Evolutionary conservation across 1,140 invertebrate species (phyloP).

Genomic region (Drosophila azteca): DNA sequence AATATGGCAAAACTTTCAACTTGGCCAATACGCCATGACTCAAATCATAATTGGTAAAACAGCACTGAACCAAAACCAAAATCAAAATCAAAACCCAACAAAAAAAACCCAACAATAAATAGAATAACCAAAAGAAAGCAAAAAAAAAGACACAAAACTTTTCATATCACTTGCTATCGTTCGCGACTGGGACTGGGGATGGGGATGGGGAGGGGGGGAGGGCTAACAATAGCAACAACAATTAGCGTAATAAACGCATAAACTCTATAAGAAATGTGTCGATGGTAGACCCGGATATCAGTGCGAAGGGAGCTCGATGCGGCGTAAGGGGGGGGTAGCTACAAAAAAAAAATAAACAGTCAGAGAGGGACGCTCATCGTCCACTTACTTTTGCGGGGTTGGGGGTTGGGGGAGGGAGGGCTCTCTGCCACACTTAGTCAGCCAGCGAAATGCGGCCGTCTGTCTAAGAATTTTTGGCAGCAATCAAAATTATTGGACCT

Average conservation of each 20-base stretch:
- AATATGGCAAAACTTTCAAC: too few relatives aligned
- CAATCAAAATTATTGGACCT: conserved; percentile 70
- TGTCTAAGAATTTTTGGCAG: conserved; percentile 77
- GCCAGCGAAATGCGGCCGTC: conserved; percentile 53
- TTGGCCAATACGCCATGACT: too few relatives aligned
- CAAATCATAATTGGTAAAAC: too few relatives aligned
- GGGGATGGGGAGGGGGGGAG: too few relatives aligned
- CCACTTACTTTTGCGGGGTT: conserved; percentile 3
- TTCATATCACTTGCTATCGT: conserved; percentile 62
- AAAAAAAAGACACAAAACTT: conserved; percentile 9
- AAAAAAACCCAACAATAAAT: too few relatives aligned
- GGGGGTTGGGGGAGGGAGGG: not conserved
- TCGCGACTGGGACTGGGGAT: not conserved
- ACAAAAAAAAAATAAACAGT: not conserved
- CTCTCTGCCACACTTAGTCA: conserved; percentile 45
- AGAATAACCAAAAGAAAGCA: not conserved
- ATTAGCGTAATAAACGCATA: conserved; percentile 57
- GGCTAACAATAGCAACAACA: conserved; percentile 18
- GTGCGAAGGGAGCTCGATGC: not conserved
- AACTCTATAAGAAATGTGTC: conserved; percentile 32
- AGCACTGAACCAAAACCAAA: too few relatives aligned
- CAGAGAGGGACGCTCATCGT: conserved; percentile 10
- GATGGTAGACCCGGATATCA: conserved; percentile 40
- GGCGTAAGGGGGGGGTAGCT: not conserved
- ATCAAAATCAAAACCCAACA: too few relatives aligned